A percentile compares a stretch with the other conserved stretches of the same genome.
Evolutionary conservation across 2,888 invertebrate species (phyloP).

Genomic region (Tricholauxania praeusta): DNA sequence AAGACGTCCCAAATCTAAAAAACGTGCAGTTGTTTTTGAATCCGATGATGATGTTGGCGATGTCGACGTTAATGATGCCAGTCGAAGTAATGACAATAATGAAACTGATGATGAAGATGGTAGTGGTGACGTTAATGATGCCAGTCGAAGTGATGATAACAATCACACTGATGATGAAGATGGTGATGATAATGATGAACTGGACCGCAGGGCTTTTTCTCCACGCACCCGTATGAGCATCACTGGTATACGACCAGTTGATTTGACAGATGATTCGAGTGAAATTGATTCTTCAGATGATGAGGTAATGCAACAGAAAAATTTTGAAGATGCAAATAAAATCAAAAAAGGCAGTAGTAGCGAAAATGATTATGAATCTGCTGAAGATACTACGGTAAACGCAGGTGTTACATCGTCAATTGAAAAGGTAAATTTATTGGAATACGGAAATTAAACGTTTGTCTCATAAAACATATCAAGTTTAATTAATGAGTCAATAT

Average conservation of each 20-base stretch:
- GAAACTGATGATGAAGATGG: conserved; percentile 55
- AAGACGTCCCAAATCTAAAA: conserved; percentile 19
- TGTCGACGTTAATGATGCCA: conserved; percentile 23
- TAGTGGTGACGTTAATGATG: conserved; percentile 42
- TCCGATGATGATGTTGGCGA: conserved; percentile 56
- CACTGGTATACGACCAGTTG: conserved; percentile 61
- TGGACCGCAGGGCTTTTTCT: conserved; percentile 58
- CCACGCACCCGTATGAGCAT: conserved; percentile 66
- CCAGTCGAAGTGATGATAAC: conserved; percentile 32
- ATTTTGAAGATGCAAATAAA: not conserved
- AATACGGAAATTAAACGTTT: too few species aligned
- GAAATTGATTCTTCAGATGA: conserved; percentile 60
- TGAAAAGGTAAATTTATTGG: too few species aligned
- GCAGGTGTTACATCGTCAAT: too few species aligned
- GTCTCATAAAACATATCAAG: too few species aligned
- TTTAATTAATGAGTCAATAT: too few species aligned
- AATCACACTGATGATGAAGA: conserved; percentile 53
- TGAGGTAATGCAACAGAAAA: conserved; percentile 17
- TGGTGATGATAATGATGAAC: conserved; percentile 50
- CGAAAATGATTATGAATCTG: conserved; percentile 31
- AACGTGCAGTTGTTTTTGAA: conserved; percentile 31
- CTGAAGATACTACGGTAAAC: not conserved
- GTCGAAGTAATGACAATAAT: conserved; percentile 19
- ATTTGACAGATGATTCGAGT: conserved; percentile 57
- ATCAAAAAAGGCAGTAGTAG: conserved; percentile 4